A percentile compares a stretch with the other conserved stretches of the same genome.
Conservation (phyloP, 2,797 vertebrate genomes). For the Diglossa cyanea region DNA sequence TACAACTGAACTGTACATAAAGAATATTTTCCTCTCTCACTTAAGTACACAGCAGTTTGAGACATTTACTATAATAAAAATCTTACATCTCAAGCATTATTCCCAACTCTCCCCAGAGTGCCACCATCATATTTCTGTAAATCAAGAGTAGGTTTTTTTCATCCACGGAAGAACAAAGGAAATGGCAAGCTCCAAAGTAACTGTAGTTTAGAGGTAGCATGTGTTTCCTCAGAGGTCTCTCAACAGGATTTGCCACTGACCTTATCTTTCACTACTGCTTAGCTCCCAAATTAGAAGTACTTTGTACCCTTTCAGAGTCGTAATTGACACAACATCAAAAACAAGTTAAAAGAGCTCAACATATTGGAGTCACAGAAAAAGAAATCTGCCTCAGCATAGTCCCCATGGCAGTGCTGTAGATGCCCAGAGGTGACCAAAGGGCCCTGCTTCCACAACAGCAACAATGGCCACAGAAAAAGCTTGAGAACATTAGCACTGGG, state of each 20-base stretch:
- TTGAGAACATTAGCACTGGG: accelerated
- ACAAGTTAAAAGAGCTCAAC: not conserved
- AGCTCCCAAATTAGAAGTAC: not conserved
- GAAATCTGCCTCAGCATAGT: accelerated
- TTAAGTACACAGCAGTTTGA: not conserved
- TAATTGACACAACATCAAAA: not conserved
- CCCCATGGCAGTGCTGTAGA: not conserved
- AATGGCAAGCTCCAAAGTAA: not conserved
- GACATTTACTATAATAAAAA: not conserved
- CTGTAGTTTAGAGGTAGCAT: not conserved
- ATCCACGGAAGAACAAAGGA: not conserved
- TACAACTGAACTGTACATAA: not conserved
- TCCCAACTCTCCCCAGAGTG: not conserved
- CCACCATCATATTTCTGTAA: not conserved
- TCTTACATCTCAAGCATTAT: not conserved
- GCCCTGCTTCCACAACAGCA: not conserved
- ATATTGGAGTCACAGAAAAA: not conserved
- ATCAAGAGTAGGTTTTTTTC: not conserved
- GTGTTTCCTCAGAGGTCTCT: not conserved
- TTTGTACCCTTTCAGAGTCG: not conserved
- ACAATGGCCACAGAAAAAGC: accelerated
- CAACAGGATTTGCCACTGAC: not conserved
- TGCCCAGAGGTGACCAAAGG: accelerated
- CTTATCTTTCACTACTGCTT: not conserved
- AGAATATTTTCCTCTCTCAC: not conserved